Evolutionary conservation across 2,113 vertebrate genomes (phyloP), one percentile per base, ranked within the genome.

Genomic region (Turdus rufiventris): DNA sequence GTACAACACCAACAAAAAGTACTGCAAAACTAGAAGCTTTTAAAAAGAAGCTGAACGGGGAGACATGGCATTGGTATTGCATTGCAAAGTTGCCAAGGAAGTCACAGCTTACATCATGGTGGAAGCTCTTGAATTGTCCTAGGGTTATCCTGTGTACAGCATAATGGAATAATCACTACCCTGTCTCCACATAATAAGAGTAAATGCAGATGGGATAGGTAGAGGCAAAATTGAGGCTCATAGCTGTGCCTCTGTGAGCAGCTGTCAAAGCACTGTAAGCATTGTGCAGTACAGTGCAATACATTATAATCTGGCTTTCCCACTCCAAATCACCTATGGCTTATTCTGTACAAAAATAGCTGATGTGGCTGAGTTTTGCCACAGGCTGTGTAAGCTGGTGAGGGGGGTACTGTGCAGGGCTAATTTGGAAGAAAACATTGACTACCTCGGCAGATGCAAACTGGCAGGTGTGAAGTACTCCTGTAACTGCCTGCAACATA

Each of bases 391-490:
- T 65, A 43, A 83, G 58, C 71, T 74, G 68, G 33, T 38, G 91
- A 71, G 68, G 43, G 48, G 36, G 38, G 47, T 26, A 33, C 33
- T 38, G 54, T 8, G 17, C 71, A 72, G 86, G 85, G 60, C 85
- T 95, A 31, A 77, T 83, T 40, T 10, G 2, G 91, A 90, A 58
- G 82, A 51, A 72, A 92, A 47, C 51, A n/a, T 10, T 50, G 45
- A 77, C 13, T 56, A 60, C 67, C 65, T 71, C 33, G 47, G 60
- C 51, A 93, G 94, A 95, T 95, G 91, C 72, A 88, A 94, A 83
- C 67, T 95, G 96, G 91, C 96, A 96, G 95, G 91, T 95, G 95
- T 80, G 83, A 96, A 96, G 47, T 94, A 93, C 86, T 93, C 54
- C 75, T 88, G 63, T 78, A 86, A 80, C 58, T 83, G 88, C 92